Percentiles rank a stretch among this genome's conserved stretches.
phyloP scores from a whole-genome alignment of 2,797 vertebrate genomes.

The Peromyscus melanophrys region DNA sequence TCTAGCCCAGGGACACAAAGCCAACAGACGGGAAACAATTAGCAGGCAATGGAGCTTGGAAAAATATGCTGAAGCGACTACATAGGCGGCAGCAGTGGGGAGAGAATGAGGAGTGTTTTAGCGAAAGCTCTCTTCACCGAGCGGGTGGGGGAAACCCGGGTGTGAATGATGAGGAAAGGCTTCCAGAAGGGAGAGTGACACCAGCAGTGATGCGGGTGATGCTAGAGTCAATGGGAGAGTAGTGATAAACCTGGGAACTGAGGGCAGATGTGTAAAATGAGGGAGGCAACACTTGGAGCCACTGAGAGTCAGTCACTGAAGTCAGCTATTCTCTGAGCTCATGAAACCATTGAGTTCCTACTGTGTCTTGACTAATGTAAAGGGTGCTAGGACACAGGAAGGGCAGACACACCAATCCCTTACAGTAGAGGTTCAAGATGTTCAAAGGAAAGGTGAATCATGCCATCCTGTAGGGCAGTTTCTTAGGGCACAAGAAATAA shows the following conservation, averaged over 20 bases:
- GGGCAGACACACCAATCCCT: neutral
- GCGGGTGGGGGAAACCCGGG: neutral
- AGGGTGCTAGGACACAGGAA: neutral
- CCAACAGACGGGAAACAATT: constrained; percentile 80
- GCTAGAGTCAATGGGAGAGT: rapidly evolving
- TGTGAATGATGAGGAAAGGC: neutral
- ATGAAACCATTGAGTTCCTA: neutral
- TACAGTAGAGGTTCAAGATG: neutral
- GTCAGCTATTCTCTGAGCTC: neutral
- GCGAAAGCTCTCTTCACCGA: neutral
- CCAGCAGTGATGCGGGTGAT: neutral
- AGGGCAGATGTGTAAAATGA: neutral
- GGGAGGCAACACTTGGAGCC: neutral
- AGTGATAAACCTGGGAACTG: rapidly evolving
- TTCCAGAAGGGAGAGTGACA: neutral
- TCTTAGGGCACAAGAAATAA: neutral
- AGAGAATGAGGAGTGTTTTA: constrained; percentile 56
- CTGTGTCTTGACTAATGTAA: neutral
- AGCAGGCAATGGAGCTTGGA: constrained; percentile 78
- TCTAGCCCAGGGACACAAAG: constrained; percentile 68
- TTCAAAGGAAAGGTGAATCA: neutral
- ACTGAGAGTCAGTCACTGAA: neutral
- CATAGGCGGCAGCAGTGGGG: neutral
- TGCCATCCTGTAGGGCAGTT: neutral
- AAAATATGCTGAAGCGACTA: constrained; percentile 68